Base-by-base conservation (phyloP, 2,113 vertebrate genomes). In the Pithys albifrons region DNA sequence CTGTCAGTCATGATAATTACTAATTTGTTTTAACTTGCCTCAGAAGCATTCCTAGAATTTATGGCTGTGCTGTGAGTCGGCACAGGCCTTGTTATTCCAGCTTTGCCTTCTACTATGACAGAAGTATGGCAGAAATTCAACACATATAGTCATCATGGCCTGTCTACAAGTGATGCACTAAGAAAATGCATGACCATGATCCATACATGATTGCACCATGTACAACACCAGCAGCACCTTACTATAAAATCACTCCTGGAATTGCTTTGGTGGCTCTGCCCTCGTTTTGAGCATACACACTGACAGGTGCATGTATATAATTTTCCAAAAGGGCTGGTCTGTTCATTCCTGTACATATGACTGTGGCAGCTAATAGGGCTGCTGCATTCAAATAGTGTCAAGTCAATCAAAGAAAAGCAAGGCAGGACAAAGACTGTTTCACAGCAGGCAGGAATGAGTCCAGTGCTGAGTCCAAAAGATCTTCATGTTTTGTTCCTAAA, bases 11-110 rank as follows among this genome's bases (percentile, higher is more conserved):
- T 23, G 84, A 64, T 96, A 96, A 97, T 96, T 95, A 91, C 65
- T 87, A 65, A 97, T 95, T 95, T 94, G 93, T 93, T 92, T 97
- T 91, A 96, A 91, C 96, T 95, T 95, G 94, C 93, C 95, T 96
- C 28, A 5, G 77, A 96, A 97, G 73, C 86, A 94, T 95, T 94
- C 89, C 89, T 91, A 91, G 87, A 87, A 91, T 96, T 93, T 96
- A 78, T 85, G 84, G 84, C 62, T 89, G 57, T 57, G 46, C 81
- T 95, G 39, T 79, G 78, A 85, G 62, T 79, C 4, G 15, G 84
- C 57, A 51, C 45, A 81, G 61, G 69, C 86, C 65, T 93, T 64
- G 3, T 91, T 94, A 88, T 79, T 95, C 46, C 59, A 87, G 65
- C 54, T 93, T 82, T 94, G 93, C 37, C 77, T 82, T 93, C 70